Evolutionary conservation across 1,140 invertebrate species (phyloP), one percentile per base, ranked within the genome.

Genomic region (Andricus grossulariae): DNA sequence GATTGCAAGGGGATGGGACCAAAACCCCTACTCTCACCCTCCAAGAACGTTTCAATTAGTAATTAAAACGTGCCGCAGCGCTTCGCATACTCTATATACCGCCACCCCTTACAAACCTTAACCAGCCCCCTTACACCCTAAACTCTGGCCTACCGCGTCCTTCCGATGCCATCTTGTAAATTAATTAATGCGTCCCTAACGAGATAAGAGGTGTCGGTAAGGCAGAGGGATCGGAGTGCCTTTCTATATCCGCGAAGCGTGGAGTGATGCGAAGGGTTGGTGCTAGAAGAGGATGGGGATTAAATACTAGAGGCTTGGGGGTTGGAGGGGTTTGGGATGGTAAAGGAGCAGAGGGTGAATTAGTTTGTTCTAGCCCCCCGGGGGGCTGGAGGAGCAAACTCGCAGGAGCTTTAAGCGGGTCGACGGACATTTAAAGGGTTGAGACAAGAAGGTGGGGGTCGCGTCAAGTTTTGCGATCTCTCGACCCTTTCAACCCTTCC

Each of bases 151-250:
- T 76, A 18, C 52, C 51, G 18, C 21, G 12, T 13, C 2, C 39
- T 81, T 71, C 39, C 71, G 78, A 75, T 85, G 84, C 85, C 88
- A 88, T 90, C 86, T 90, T 91, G 87, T 88, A 89, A 90, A 90
- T 88, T 88, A 91, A 89, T 90, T 90, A 91, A 89, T 88, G 87
- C 83, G 81, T 80, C 82, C 83, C 83, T 90, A 90, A 90, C 88
- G 87, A 90, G 89, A 90, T 91, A 87, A 88, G 86, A 88, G 87
- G 88, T 88, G 89, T 90, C 87, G 87, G 82, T 87, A 86, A 85
- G 80, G 83, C 83, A 82, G 82, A 66, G 81, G 76, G 81, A 82
- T 79, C 79, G 78, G 85, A 83, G 80, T 82, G 82, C 81, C 82
- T 77, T 82, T 76, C 76, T 79, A 80, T 83, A 80, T 75, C 75